Base-by-base conservation (phyloP, 2,797 vertebrate genomes). In the Phoebastria nigripes region DNA sequence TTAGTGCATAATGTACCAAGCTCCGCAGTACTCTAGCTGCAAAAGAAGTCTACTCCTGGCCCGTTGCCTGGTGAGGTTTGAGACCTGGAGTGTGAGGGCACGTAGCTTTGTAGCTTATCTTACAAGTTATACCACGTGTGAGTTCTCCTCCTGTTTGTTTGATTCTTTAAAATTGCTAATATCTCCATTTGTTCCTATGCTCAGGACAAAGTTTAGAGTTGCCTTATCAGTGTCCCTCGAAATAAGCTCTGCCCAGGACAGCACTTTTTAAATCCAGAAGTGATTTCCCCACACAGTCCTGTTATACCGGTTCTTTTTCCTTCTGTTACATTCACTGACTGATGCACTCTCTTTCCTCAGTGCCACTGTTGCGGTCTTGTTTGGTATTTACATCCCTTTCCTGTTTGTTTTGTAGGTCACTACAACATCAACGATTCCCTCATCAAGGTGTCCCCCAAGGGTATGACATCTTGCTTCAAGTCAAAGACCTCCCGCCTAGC, bases 381-480 rank as follows among this genome's bases (percentile, higher is more conserved):
- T 72, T 90, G 84, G 9, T 29, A 12, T 79, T 94, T 76, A 73
- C 90, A 89, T 89, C 51, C 77, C 73, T 65, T 93, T 74, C 91
- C 91, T 87, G 61, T 88, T 70, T 92, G 90, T 56, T 83, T 79
- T 42, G 87, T 63, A 99, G 98, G 98, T 79, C 97, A 98, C 72
- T 99, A 98, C 91, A 71, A 71, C 33, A 86, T 98, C 81, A 98
- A 96, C 2, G 87, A 98, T 54, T 93, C 97, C 41, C 61, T 98
- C 46, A 94, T 96, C 89, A 97, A 97, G 91, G 94, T 86, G 24
- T 91, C 95, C 12, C 97, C 98, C 35, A 98, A 90, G 72, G 83
- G 83, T 8, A 46, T 97, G 17, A 76, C 96, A 72, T 98, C 98
- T 84, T 97, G 97, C 93, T 99, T 98, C 96, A 98, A 95, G 74